Percentiles rank a stretch among this genome's conserved stretches.
Conservation (phyloP, 2,797 vertebrate species). For the Clarias fuscus region DNA sequence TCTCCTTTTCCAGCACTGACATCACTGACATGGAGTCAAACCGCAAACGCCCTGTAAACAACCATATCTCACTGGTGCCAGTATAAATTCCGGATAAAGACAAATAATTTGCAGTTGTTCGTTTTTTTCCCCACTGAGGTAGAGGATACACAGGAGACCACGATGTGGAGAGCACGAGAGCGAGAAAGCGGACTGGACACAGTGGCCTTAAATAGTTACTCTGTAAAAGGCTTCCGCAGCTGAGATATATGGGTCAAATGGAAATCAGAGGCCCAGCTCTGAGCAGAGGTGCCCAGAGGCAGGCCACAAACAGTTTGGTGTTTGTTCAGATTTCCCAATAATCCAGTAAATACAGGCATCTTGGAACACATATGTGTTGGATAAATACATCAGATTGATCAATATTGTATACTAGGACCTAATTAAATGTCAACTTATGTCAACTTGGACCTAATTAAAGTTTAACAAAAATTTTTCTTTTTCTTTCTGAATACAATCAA, state of each 20-base stretch:
- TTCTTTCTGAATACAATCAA: background rate
- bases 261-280: conserved; percentile 51
- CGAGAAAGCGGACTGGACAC: conserved; percentile 25
- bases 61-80: conserved; percentile 2
- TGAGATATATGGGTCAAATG: conserved; percentile 50
- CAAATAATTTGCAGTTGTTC: conserved; percentile 39
- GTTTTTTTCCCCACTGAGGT: conserved; percentile 34
- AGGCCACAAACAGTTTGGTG: background rate
- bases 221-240: conserved; percentile 69
- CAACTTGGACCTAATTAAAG: background rate
- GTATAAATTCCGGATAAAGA: conserved; percentile 23
- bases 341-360: background rate
- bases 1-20: background rate
- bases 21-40: conserved; percentile 7
- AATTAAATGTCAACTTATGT: too few species aligned
- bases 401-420: background rate
- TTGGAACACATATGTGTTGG: background rate
- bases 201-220: conserved; percentile 67
- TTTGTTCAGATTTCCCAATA: background rate
- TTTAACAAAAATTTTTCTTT: background rate
- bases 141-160: conserved; percentile 20
- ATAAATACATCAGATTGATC: background rate
- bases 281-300: conserved; percentile 14
- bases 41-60: conserved; percentile 29
- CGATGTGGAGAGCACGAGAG: conserved; percentile 16